Percentiles rank a stretch among this genome's conserved stretches.
These are phyloP conservation scores for Desmophyllum pertusum DNA, from an alignment of 92 coral and sea anemone species.

Conservation along the genomic window DNA sequence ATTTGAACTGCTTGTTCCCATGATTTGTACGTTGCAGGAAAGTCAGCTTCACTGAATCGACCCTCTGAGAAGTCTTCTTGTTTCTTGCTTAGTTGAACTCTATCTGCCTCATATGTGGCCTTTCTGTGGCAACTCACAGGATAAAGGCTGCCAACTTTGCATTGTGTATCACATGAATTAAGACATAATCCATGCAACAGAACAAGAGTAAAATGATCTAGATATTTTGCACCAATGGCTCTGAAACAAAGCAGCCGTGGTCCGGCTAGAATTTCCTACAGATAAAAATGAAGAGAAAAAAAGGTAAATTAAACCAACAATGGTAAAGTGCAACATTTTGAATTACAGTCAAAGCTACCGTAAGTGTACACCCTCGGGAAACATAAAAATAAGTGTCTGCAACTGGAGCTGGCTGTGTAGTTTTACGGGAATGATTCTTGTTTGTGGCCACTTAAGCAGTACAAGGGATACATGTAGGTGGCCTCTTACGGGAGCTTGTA, in stretches of 20 bases:
- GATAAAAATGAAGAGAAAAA: not conserved
- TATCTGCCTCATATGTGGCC: not conserved
- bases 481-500: too few species aligned
- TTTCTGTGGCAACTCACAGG: constrained; percentile 30
- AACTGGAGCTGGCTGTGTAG: too few species aligned
- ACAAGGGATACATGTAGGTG: too few species aligned
- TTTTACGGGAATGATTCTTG: too few species aligned
- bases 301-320: not conserved
- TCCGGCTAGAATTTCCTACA: not conserved
- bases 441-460: too few species aligned
- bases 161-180: constrained; percentile 18
- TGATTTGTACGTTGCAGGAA: constrained; percentile 7
- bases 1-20: not conserved
- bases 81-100: not conserved
- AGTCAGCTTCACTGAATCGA: not conserved
- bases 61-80: not conserved
- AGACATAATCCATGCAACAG: constrained; percentile 36
- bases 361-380: too few species aligned
- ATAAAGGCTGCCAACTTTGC: constrained; percentile 38
- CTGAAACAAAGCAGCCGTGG: constrained; percentile 14
- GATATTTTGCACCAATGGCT: constrained; percentile 43
- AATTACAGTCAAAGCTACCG: too few species aligned
- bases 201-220: constrained; percentile 35
- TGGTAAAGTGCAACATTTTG: not conserved
- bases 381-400: too few species aligned